Evolutionary conservation across 2,797 vertebrate genomes (phyloP), one percentile per base, ranked within the genome.

Genomic region (Adrianichthys oophorus): DNA sequence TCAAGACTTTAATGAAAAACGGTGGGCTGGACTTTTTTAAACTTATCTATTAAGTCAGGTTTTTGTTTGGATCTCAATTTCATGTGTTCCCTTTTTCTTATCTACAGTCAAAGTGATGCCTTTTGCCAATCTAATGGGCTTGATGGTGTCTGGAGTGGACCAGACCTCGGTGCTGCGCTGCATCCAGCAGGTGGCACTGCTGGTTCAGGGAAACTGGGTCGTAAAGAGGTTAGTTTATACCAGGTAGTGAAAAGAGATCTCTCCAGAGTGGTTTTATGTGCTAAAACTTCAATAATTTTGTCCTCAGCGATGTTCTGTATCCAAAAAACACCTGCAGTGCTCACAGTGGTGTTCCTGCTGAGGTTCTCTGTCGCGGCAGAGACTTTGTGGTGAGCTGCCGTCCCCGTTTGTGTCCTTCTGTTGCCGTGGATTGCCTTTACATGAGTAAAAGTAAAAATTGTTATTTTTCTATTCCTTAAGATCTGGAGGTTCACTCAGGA

Each of bases 201-300:
- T 99, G 67, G 95, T 98, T 56, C 97, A 98, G 85, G 98, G 98
- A 32, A 98, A 97, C 92, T 99, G 98, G 98, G 97, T 99, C 6
- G 95, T 99, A 6, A 99, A 98, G 83, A 99, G 97, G 98, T 98
- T 85, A 68, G 85, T 15, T 10, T 24, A 42, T 5, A 12, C 15
- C 16, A n/a, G 15, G 15, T n/a, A 21, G 16, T 0, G 5, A 29
- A 3, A 56, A 12, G 18, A 18, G 10, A 12, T 43, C 3, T 13
- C 5, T 16, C 5, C 1, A 21, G 26, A 62, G 8, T 4, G 15
- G 21, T 43, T 37, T 16, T 13, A 43, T 42, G 15, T 1, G 1
- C 15, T 15, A 16, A 49, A 13, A 14, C 14, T 40, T 37, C 32
- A 26, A 15, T 19, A 5, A 16, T 43, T 14, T 47, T 15, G 7